These are phyloP conservation scores for Macropis europaea DNA, from an alignment of 2,888 invertebrate species.

Conservation along the genomic window DNA sequence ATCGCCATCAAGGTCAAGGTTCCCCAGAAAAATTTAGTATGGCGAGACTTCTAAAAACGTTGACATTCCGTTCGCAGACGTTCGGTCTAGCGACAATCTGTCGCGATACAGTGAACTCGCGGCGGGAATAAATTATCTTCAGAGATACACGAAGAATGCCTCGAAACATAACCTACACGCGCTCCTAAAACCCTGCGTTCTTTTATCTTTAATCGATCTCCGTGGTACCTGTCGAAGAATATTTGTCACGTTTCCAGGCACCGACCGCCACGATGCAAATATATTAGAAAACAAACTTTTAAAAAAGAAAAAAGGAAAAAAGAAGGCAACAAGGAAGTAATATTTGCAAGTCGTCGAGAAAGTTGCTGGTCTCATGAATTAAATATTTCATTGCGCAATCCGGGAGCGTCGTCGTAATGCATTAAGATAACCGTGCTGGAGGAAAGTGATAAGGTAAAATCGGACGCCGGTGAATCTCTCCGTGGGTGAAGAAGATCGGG, in stretches of 20 bases:
- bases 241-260: neutral
- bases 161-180: neutral
- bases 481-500: neutral
- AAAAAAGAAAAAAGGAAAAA: neutral
- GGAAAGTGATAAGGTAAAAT: conserved; percentile 8
- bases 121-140: neutral
- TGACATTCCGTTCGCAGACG: neutral
- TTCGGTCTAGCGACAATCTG: neutral
- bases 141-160: neutral
- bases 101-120: neutral
- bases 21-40: conserved; percentile 52
- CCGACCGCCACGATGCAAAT: neutral
- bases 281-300: too few species aligned
- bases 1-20: conserved; percentile 67
- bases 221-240: neutral
- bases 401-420: neutral
- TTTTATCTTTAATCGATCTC: conserved; percentile 18
- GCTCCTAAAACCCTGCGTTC: neutral
- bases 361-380: conserved; percentile 5
- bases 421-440: conserved; percentile 2
- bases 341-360: neutral
- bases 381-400: conserved; percentile 21
- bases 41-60: conserved; percentile 24
- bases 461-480: neutral
- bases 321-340: neutral